Evolutionary conservation across 2,113 vertebrate genomes (phyloP), one percentile per base, ranked within the genome.

Genomic region (Pterocles burchelli): DNA sequence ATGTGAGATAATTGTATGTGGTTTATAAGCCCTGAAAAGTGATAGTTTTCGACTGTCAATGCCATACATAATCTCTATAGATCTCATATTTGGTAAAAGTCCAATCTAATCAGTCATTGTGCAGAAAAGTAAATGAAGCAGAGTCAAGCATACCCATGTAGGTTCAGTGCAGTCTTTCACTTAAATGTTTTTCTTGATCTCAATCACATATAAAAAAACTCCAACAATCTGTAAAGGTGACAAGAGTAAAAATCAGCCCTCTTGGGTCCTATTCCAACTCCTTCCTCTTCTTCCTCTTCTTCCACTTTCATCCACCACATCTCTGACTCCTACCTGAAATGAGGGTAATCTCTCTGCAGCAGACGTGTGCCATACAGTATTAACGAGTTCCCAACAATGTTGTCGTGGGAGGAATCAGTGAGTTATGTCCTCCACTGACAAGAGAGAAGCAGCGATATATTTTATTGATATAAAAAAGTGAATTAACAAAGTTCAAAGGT

Each of bases 11-110:
- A 52, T 63, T 65, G 24, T 10, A 20, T 38, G 25, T 59, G 13
- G 29, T 26, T 78, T 81, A 49, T 61, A 67, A 85, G 36, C 9
- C 9, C 41, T 83, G 33, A 57, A 55, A 92, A 79, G 29, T 52
- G 25, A 51, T 66, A 59, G 0, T 1, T 73, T 65, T 73, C 75
- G 16, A 54, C 16, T 63, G 25, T 55, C 14, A 58, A 2, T 48
- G 13, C 0, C 1, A 22, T 46, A 8, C 14, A 11, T 24, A 48
- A 33, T 48, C 8, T 72, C 2, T 46, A 7, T 8, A 36, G 36
- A 34, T 31, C 9, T 66, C 6, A 1, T 54, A 18, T 49, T 65
- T 49, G n/a, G 20, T 46, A 57, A 79, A 79, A 76, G 11, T 78
- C 28, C 22, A 17, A 7, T 19, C 3, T 54, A 28, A 54, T 36